A percentile compares a stretch with the other conserved stretches of the same genome.
phyloP scores from a whole-genome alignment of 2,797 vertebrate genomes.

The Petrocephalus sullivani region DNA sequence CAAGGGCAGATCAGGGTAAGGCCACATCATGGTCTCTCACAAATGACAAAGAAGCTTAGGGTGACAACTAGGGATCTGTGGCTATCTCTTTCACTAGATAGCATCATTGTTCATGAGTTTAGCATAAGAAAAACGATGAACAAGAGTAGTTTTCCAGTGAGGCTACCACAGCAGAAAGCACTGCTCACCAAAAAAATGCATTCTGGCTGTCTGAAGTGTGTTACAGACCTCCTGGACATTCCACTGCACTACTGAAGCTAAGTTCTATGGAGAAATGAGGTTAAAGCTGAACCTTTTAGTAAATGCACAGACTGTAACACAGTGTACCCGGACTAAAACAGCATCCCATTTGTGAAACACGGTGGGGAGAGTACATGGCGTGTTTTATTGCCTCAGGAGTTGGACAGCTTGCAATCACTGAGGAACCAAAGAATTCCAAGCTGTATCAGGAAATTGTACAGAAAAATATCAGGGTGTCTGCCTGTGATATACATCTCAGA shows the following conservation, averaged over 20 bases:
- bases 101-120: not conserved
- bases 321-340: not conserved
- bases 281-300: not conserved
- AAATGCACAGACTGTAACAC: not conserved
- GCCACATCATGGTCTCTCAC: not conserved
- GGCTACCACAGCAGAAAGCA: not conserved
- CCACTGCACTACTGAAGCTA: not conserved
- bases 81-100: not conserved
- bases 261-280: not conserved
- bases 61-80: not conserved
- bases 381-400: not conserved
- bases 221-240: not conserved
- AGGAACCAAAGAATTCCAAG: not conserved
- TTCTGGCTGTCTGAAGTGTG: not conserved
- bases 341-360: not conserved
- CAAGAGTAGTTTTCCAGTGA: not conserved
- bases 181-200: not conserved
- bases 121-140: not conserved
- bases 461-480: not conserved
- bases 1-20: not conserved
- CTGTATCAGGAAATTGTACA: not conserved
- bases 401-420: not conserved
- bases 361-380: not conserved
- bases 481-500: not conserved
- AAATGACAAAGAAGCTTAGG: not conserved